Conservation (phyloP, 1,140 invertebrate species). For the Drosophila grimshawi region DNA sequence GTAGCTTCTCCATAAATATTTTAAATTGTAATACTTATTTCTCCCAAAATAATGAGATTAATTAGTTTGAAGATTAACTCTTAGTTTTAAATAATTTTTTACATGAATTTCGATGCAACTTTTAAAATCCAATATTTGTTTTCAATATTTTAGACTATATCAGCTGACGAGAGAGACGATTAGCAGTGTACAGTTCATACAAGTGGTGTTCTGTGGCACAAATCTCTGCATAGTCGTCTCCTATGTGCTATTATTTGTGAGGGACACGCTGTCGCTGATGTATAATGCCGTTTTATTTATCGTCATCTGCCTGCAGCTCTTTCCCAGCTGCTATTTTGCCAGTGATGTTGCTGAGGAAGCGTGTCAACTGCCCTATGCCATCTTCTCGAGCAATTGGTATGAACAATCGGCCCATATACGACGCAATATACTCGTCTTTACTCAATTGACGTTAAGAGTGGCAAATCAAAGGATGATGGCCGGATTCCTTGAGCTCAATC, state of each 20-base stretch:
- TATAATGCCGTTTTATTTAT: slow-evolving; percentile 55
- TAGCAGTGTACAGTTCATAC: slow-evolving; percentile 50
- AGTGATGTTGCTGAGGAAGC: slow-evolving; percentile 57
- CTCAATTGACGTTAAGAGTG: slow-evolving; percentile 43
- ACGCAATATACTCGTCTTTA: slow-evolving; percentile 51
- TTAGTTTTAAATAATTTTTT: too few relatives aligned
- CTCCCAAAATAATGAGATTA: too few relatives aligned
- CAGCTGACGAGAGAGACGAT: slow-evolving; percentile 31
- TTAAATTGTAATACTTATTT: too few relatives aligned
- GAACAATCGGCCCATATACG: slow-evolving; percentile 27
- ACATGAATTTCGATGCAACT: too few relatives aligned
- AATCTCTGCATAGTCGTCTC: slow-evolving; percentile 63
- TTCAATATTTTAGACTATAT: slow-evolving; percentile 35
- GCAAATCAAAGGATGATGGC: slow-evolving; percentile 43
- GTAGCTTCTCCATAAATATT: not conserved
- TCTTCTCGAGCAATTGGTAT: slow-evolving; percentile 70
- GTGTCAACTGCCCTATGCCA: slow-evolving; percentile 52
- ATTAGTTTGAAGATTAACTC: too few relatives aligned
- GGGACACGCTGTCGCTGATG: slow-evolving; percentile 35
- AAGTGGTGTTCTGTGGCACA: slow-evolving; percentile 52
- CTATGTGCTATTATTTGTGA: slow-evolving; percentile 60
- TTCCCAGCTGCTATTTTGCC: slow-evolving; percentile 72
- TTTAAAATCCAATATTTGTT: not conserved
- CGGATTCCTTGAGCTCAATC: slow-evolving; percentile 57
- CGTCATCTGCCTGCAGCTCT: slow-evolving; percentile 61